Evolutionary conservation across 2,797 vertebrate genomes (phyloP), one percentile per base, ranked within the genome.

Genomic region (Hipposideros larvatus): DNA sequence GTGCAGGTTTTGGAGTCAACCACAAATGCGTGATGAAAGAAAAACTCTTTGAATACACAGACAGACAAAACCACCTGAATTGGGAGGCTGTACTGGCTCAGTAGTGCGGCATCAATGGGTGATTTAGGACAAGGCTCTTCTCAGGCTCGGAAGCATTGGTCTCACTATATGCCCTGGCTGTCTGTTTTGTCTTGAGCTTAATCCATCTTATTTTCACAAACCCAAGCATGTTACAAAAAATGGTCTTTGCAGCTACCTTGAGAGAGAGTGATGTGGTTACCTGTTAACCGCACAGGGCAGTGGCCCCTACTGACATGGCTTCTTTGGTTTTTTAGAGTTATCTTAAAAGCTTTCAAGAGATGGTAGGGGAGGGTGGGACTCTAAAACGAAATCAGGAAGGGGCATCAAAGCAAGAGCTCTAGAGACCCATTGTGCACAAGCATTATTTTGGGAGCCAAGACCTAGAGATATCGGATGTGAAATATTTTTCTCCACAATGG

Each of bases 171-270:
- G 5, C 18, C 15, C 70, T 55, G 34, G 66, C 28, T 68, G n/a
- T 79, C 78, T 84, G 0, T 55, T 88, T 65, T 28, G 5, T 9
- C 46, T 68, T 93, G 21, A 70, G 90, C 34, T 78, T 78, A 85
- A 82, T 78, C 84, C 65, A 65, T 46, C 59, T 91, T 86, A 68
- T 78, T 95, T 94, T 88, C 59, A 78, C 43, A 92, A 41, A 73
- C 37, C 46, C 15, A 71, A 74, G 59, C 61, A 24, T 66, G 51
- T 84, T 84, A 93, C 59, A 66, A 3, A 3, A 93, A 84, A 43
- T 15, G 21, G 19, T 55, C 53, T 95, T 79, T 26, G 55, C 19
- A 63, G 46, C 41, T 61, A 37, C 65, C 18, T 65, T 63, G 59
- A 59, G 34, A 93, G 65, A 91, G 18, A 70, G 13, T 0, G 14